Evolutionary conservation across 2,113 vertebrate genomes (phyloP), one percentile per base, ranked within the genome.

Genomic region (Cheilinus undulatus): DNA sequence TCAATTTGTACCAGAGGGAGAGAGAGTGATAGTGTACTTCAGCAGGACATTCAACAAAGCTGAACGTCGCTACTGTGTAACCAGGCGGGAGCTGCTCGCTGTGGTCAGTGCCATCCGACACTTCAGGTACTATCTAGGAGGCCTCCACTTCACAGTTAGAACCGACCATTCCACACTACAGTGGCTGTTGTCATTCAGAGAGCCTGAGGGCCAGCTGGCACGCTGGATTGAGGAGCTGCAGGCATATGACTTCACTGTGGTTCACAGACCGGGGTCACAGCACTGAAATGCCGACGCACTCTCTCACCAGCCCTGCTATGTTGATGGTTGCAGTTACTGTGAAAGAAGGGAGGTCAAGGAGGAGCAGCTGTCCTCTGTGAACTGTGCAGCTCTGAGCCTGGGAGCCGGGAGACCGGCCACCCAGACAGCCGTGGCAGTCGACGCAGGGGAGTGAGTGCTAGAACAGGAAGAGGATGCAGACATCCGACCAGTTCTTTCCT

Each of bases 1-100:
- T 2, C 72, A 75, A 36, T 13, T 36, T 10, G 2, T 49, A 6
- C 27, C 24, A 3, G 73, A 59, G 11, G 48, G 63, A 2, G 54
- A 73, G 70, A 36, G n/a, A 32, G n/a, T 63, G 17, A 40, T 53
- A 11, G 60, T 43, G 0, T 65, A 73, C 10, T 58, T 50, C 43
- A 74, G 52, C 10, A 12, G 15, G 3, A 38, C 34, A 0, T 50
- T 73, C 24, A 65, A 64, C 2, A 73, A 65, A 6, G 40, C 24
- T 3, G 62, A 59, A 20, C 32, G 5, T 0, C 17, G 22, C 46
- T 67, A 75, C 40, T 61, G 36, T 52, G 60, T 77, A 7, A 77
- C 74, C 5, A n/a, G n/a, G 4, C 17, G 48, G 13, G 48, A 66
- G 7, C 34, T 52, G 0, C 23, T 66, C 0, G 34, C 63, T 3